phyloP scores from a whole-genome alignment of 1,140 invertebrate species.

The Centruroides sculpturatus region DNA sequence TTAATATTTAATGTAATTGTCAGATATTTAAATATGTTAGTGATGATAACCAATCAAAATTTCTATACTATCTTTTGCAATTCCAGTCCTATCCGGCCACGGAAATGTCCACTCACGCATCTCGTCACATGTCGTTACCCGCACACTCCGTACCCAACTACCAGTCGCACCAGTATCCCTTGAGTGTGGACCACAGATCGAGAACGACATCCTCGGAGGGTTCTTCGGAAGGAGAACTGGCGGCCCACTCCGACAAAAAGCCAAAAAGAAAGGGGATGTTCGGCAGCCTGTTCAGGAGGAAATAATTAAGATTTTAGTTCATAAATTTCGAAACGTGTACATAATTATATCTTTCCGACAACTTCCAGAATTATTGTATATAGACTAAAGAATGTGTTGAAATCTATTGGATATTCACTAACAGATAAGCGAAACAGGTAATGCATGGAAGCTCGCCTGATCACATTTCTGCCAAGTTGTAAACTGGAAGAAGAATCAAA shows the following conservation, averaged over 20 bases:
- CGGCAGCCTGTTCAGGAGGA: constrained; percentile 10
- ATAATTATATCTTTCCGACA: no score
- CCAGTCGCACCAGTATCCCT: constrained; percentile 3
- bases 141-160: background rate
- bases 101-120: background rate
- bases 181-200: background rate
- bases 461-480: no score
- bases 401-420: no score
- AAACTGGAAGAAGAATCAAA: no score
- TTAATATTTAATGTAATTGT: background rate
- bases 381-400: no score
- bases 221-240: constrained; percentile 13
- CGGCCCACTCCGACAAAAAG: constrained; percentile 2
- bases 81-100: constrained; percentile 1
- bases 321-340: no score
- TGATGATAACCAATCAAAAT: no score
- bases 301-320: background rate
- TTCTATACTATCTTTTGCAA: background rate
- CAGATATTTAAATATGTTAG: background rate
- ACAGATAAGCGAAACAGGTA: no score
- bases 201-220: constrained; percentile 12
- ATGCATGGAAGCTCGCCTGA: no score
- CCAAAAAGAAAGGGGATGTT: constrained; percentile 14
- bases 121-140: constrained; percentile 12
- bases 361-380: no score